Conservation (phyloP, 2,888 invertebrate species). For the Luperina testacea region DNA sequence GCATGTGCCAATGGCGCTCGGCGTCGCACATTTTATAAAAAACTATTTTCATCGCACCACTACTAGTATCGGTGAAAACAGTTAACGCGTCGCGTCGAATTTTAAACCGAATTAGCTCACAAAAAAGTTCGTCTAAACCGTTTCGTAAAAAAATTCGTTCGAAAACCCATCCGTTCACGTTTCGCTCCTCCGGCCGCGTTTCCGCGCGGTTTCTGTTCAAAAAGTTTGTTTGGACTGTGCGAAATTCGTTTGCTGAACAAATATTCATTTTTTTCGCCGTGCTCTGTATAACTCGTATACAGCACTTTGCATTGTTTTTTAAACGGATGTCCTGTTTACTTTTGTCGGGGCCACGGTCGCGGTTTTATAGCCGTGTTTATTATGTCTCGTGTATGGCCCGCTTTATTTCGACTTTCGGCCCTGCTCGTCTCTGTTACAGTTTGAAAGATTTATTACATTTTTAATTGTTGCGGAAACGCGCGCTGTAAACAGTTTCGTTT, state of each 20-base stretch:
- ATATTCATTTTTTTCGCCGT: constrained; percentile 76
- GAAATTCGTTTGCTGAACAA: constrained; percentile 80
- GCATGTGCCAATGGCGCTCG: constrained; percentile 23
- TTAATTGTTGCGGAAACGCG: constrained; percentile 62
- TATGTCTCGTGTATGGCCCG: constrained; percentile 69
- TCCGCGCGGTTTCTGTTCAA: constrained; percentile 76
- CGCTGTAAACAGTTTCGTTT: constrained; percentile 59
- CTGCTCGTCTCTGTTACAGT: constrained; percentile 69
- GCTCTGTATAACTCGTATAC: constrained; percentile 59
- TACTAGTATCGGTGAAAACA: constrained; percentile 60
- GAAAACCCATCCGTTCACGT: constrained; percentile 71
- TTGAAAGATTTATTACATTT: constrained; percentile 71
- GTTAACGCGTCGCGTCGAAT: constrained; percentile 62
- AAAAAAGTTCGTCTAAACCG: constrained; percentile 67
- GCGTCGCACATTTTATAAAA: constrained; percentile 44
- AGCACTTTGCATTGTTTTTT: constrained; percentile 81
- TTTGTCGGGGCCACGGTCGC: constrained; percentile 73
- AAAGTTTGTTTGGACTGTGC: constrained; percentile 78
- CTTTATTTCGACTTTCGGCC: constrained; percentile 65
- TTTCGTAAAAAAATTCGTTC: constrained; percentile 72
- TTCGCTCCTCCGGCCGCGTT: constrained; percentile 66
- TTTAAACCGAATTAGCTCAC: constrained; percentile 70
- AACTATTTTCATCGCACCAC: constrained; percentile 41
- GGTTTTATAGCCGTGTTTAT: constrained; percentile 75
- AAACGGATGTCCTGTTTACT: constrained; percentile 82